Evolutionary conservation across 1,140 invertebrate species (phyloP), one percentile per base, ranked within the genome.

Genomic region (Diorhabda carinulata): DNA sequence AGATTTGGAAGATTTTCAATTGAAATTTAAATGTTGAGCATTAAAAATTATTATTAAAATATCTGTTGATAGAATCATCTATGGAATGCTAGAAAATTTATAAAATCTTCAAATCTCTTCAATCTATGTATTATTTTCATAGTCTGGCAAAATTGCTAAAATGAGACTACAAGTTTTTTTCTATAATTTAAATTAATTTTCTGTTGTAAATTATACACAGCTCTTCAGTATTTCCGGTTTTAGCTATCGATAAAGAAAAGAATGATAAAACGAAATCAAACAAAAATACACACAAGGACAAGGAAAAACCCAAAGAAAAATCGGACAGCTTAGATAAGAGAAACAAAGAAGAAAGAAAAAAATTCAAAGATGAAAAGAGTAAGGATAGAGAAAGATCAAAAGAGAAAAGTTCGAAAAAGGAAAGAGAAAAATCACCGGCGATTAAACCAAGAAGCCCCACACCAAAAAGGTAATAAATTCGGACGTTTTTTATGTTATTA

Each of bases 351-450:
- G 76, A 3, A 86, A 87, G 66, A 87, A 89, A 87, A 66, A 89
- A 87, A 73, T 85, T 85, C 3, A 85, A 84, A 74, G 85, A 84
- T 75, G 82, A 85, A 3, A 87, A 87, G 70, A 86, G 86, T 74
- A 89, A 91, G 4, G 89, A 89, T 65, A 86, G 84, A 74, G 76
- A 84, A 9, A 89, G 86, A 78, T 84, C 52, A 83, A 84, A 82
- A 67, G 90, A 89, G 74, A 90, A 90, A 25, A 82, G 82, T 68
- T 87, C 88, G 86, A 89, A 73, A 64, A 72, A 71, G 9, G 82
- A 84, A 7, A 78, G 82, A 78, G 73, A 78, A 69, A 71, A 82
- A 43, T 66, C 64, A 61, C 68, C 73, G 45, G 9, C 57, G 42
- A 4, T 56, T 3, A 73, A 64, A 69, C 45, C 61, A 43, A 70